These are phyloP conservation scores for Sebastes nivosus DNA, from an alignment of 2,797 vertebrate species.

Conservation along the genomic window DNA sequence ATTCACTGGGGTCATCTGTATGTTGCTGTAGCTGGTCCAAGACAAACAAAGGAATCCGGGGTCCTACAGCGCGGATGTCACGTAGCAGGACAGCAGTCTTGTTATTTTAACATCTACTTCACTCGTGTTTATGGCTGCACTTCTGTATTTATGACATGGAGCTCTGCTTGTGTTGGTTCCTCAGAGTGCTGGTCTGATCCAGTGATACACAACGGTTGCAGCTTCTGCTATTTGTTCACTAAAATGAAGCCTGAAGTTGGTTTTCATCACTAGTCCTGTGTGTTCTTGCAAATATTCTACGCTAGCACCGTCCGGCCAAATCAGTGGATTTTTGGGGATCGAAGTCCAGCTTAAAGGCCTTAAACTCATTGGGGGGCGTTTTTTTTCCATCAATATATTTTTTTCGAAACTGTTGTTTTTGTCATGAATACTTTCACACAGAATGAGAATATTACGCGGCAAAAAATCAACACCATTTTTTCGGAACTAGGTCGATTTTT, in stretches of 20 bases:
- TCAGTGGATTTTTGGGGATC: too few relatives aligned
- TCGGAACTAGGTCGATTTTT: too few relatives aligned
- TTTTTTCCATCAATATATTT: not conserved
- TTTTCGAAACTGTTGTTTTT: not conserved
- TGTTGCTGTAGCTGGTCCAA: slow-evolving; percentile 58
- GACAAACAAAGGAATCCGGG: slow-evolving; percentile 38
- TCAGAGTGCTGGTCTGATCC: slow-evolving; percentile 4
- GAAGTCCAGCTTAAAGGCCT: not conserved
- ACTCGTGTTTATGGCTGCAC: slow-evolving; percentile 30
- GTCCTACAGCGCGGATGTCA: slow-evolving; percentile 4
- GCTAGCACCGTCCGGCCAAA: not conserved
- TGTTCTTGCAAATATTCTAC: slow-evolving; percentile 1
- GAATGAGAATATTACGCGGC: not conserved
- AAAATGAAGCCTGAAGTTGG: slow-evolving; percentile 33
- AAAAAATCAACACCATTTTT: too few relatives aligned
- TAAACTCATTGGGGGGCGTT: too few relatives aligned
- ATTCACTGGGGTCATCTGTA: slow-evolving; percentile 44
- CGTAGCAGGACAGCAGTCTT: slow-evolving; percentile 36
- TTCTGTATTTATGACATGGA: slow-evolving; percentile 35
- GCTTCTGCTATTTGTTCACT: slow-evolving; percentile 50
- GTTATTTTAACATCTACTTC: slow-evolving; percentile 45
- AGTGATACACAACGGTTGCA: slow-evolving; percentile 4
- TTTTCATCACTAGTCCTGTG: slow-evolving; percentile 35
- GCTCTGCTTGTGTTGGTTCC: slow-evolving; percentile 38
- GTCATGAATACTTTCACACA: not conserved